Conservation (phyloP, 2,113 vertebrate genomes). For the Zeus faber region DNA sequence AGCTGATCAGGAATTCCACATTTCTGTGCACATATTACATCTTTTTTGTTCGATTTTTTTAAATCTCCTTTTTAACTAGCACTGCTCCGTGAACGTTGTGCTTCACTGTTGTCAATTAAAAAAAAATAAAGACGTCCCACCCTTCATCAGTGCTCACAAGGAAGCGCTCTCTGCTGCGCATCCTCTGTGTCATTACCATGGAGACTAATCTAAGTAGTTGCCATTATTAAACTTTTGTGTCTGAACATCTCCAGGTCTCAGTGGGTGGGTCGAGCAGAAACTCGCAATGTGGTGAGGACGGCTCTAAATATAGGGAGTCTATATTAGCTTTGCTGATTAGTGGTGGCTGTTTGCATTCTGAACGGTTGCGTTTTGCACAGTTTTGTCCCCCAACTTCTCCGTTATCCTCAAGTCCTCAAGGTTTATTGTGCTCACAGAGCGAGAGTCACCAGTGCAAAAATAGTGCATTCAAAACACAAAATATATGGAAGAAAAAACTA, state of each 20-base stretch:
- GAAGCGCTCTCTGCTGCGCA: neutral
- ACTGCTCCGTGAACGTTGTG: too few relatives aligned
- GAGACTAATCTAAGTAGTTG: conserved; percentile 48
- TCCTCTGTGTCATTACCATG: conserved; percentile 47
- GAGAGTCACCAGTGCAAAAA: too few relatives aligned
- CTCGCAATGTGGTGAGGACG: conserved; percentile 54
- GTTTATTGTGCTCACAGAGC: too few relatives aligned
- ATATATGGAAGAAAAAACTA: too few relatives aligned
- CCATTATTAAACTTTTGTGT: conserved; percentile 61
- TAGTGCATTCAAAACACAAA: too few relatives aligned
- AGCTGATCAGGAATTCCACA: too few relatives aligned
- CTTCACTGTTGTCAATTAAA: too few relatives aligned
- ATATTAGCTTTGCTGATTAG: conserved; percentile 51
- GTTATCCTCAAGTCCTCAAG: too few relatives aligned
- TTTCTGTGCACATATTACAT: too few relatives aligned
- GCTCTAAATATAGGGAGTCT: neutral
- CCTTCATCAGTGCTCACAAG: neutral
- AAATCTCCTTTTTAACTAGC: too few relatives aligned
- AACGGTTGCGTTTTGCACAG: conserved; percentile 31
- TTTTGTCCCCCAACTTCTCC: too few relatives aligned
- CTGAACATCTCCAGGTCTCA: conserved; percentile 14
- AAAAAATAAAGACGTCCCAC: neutral
- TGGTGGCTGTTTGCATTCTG: conserved; percentile 39
- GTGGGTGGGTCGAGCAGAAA: conserved; percentile 44
- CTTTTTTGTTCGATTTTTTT: too few relatives aligned